Evolutionary conservation across 2,888 invertebrate species (phyloP).

Genomic region (Hecatera dysodea): DNA sequence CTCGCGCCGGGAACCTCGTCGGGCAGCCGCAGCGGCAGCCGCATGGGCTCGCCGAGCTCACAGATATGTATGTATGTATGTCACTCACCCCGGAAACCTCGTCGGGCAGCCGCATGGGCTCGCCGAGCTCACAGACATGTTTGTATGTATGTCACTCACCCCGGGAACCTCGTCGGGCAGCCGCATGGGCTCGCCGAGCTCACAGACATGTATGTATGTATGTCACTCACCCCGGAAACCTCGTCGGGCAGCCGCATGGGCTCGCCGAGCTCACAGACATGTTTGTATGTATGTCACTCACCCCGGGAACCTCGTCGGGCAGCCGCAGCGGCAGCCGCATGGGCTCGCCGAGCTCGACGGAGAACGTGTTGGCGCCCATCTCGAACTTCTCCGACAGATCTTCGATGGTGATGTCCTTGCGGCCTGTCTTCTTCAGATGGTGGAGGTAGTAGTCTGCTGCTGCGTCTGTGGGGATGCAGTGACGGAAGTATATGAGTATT

Average conservation of each 20-base stretch:
- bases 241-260: too few relatives aligned
- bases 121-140: conserved; percentile 79
- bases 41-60: conserved; percentile 79
- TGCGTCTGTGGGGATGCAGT: conserved; percentile 76
- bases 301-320: conserved; percentile 81
- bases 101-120: conserved; percentile 80
- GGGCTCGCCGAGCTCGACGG: conserved; percentile 82
- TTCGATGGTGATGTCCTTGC: conserved; percentile 77
- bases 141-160: background rate
- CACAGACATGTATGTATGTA: too few relatives aligned
- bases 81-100: conserved; percentile 77
- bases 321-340: conserved; percentile 79
- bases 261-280: too few relatives aligned
- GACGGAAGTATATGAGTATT: background rate
- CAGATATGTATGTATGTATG: too few relatives aligned
- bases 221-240: too few relatives aligned
- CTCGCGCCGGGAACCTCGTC: conserved; percentile 81
- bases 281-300: conserved; percentile 63
- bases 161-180: too few relatives aligned
- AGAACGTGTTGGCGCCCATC: conserved; percentile 88
- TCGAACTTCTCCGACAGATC: conserved; percentile 85
- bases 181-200: too few relatives aligned
- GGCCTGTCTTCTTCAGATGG: conserved; percentile 83
- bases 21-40: conserved; percentile 81
- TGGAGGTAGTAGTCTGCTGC: conserved; percentile 84